A percentile compares a stretch with the other conserved stretches of the same genome.
Conservation (phyloP, 1,140 invertebrate genomes). For the Mactra quadrangularis region DNA sequence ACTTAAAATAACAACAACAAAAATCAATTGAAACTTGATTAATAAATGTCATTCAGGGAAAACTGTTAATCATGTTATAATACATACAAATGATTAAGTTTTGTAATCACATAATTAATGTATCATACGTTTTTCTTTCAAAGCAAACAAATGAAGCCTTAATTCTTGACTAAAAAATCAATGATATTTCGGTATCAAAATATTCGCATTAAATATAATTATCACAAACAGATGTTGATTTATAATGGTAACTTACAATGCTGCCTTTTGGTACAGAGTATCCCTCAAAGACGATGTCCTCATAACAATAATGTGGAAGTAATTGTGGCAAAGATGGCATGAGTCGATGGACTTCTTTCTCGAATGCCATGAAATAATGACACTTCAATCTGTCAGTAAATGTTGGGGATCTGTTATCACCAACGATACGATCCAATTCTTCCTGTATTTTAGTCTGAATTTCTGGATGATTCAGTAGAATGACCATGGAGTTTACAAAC, state of each 20-base stretch:
- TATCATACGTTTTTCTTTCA: too few relatives aligned
- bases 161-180: too few relatives aligned
- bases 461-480: background rate
- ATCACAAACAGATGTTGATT: too few relatives aligned
- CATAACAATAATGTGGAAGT: constrained; percentile 5
- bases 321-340: background rate
- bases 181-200: too few relatives aligned
- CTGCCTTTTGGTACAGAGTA: constrained; percentile 4
- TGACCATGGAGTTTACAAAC: background rate
- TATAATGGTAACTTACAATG: constrained; percentile 32
- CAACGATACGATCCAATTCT: background rate
- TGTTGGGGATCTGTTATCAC: background rate
- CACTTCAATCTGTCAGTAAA: background rate
- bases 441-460: background rate
- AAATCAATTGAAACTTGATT: too few relatives aligned
- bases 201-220: too few relatives aligned
- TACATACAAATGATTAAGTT: too few relatives aligned
- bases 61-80: too few relatives aligned
- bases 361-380: constrained; percentile 13
- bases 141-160: too few relatives aligned
- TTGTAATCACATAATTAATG: too few relatives aligned
- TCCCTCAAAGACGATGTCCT: constrained; percentile 29
- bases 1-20: too few relatives aligned
- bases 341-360: constrained; percentile 35
- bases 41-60: too few relatives aligned